These are phyloP conservation scores for Brachionus sp. DNA, from an alignment of 1,140 invertebrate genomes.

Conservation along the genomic window DNA sequence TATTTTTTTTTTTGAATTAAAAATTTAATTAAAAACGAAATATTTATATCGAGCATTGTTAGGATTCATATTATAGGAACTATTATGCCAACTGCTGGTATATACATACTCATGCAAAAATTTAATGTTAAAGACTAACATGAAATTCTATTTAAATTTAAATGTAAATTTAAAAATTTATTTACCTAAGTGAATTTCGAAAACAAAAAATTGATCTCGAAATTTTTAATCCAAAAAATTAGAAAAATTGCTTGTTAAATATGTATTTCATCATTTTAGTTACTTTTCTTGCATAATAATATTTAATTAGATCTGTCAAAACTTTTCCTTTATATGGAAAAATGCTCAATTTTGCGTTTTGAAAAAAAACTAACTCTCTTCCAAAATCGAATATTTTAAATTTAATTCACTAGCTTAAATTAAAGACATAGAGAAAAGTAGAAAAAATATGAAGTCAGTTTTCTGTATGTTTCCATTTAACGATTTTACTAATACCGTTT, in stretches of 20 bases:
- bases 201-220: background rate
- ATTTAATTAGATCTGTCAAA: background rate
- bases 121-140: background rate
- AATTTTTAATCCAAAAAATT: background rate
- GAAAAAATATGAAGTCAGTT: too few relatives aligned
- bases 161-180: background rate
- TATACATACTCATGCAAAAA: background rate
- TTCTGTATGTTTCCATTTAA: too few relatives aligned
- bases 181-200: background rate
- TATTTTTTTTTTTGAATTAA: background rate
- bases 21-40: constrained; percentile 16
- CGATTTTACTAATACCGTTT: too few relatives aligned
- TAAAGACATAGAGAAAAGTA: too few relatives aligned
- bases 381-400: too few relatives aligned
- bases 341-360: too few relatives aligned
- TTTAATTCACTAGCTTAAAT: too few relatives aligned
- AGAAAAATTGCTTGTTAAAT: background rate
- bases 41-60: background rate
- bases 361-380: too few relatives aligned
- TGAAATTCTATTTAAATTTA: background rate
- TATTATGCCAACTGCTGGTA: background rate
- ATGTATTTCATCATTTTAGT: background rate
- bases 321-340: too few relatives aligned
- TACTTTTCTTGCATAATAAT: background rate
- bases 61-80: background rate